Evolutionary conservation across 2,888 invertebrate species (phyloP), one percentile per base, ranked within the genome.

Genomic region (Diplazon laetatorius): DNA sequence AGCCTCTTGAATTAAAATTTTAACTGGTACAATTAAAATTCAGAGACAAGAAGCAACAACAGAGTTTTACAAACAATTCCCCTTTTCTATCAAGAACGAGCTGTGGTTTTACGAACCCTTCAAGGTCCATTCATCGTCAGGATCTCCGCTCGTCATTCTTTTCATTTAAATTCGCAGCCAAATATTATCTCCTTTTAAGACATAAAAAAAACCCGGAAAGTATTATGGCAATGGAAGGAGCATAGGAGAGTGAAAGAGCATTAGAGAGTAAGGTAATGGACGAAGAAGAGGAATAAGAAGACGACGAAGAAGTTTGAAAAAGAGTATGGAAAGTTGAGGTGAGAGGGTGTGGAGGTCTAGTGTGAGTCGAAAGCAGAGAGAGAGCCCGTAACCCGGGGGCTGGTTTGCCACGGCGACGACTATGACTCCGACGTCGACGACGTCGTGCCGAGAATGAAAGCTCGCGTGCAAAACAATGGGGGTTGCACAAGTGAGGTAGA

Each of bases 371-470:
- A 39, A 37, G 18, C 16, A 25, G 37, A 16, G 68, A 59, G 39
- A 72, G 62, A 30, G 16, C 78, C 71, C 70, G 78, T 70, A 74
- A 74, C 70, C 65, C 46, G 52, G 48, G 69, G 55, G 59, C 44
- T 60, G 74, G 59, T 66, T 66, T 71, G 60, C 71, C 52, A 66
- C 70, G 76, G 59, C 65, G 73, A 74, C 57, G 73, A 69, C 69
- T 62, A 65, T n/a, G 72, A 48, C 70, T 39, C 57, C 69, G 70
- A 25, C 63, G 59, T 25, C 68, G 68, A 62, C 60, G 50, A 42
- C 75, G 62, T 78, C 71, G 66, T 75, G 66, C 70, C 52, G 70
- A 74, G 78, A 78, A 78, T 78, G 74, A 70, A 71, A 78, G 74
- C 74, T 74, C 70, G 60, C 46, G 35, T 74, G 55, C 66, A 60